Evolutionary conservation across 2,888 invertebrate species (phyloP).

Genomic region (Esperia sulphurella): DNA sequence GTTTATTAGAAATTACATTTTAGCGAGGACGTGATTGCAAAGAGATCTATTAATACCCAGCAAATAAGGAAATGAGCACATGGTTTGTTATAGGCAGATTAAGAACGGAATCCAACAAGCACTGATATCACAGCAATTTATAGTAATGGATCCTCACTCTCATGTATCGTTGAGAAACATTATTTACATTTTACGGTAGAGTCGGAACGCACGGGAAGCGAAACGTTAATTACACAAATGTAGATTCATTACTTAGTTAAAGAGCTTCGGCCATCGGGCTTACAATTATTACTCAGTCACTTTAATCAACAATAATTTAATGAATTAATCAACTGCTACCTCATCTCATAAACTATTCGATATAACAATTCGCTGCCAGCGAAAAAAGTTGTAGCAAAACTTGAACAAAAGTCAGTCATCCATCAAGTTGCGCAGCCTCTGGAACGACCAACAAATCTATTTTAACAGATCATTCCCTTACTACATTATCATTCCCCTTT

Average conservation of each 20-base stretch:
- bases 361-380: conserved; percentile 24
- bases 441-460: conserved; percentile 70
- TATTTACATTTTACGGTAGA: conserved; percentile 46
- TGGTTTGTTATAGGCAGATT: background rate
- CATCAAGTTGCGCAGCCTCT: conserved; percentile 59
- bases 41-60: too few relatives aligned
- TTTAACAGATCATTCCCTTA: conserved; percentile 71
- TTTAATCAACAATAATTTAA: conserved; percentile 44
- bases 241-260: conserved; percentile 1
- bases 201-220: conserved; percentile 33
- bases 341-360: conserved; percentile 46
- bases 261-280: conserved; percentile 5
- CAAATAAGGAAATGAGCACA: too few relatives aligned
- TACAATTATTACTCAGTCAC: conserved; percentile 58
- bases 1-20: background rate
- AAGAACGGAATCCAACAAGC: conserved; percentile 49
- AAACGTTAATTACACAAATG: conserved; percentile 20
- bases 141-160: conserved; percentile 53
- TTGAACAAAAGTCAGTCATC: conserved; percentile 65
- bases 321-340: conserved; percentile 36
- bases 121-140: conserved; percentile 77
- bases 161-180: conserved; percentile 18
- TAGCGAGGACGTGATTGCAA: conserved; percentile 1
- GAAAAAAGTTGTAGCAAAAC: conserved; percentile 42
- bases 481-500: conserved; percentile 59